Evolutionary conservation across 2,797 vertebrate genomes (phyloP).

Genomic region (Clarias fuscus): DNA sequence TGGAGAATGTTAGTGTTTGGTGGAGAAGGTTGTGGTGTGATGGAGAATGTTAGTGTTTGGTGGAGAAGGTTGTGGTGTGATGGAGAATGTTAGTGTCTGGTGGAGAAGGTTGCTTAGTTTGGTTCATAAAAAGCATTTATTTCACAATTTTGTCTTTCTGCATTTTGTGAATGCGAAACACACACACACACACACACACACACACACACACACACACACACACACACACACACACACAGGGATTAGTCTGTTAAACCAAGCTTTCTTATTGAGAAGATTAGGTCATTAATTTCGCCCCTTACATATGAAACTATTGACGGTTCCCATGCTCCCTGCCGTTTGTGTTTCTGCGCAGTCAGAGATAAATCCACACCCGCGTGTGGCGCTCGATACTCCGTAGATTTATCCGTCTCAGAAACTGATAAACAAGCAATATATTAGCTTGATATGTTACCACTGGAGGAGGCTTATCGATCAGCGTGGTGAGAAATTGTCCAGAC

Average conservation of each 20-base stretch:
- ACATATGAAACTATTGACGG: constrained; percentile 80
- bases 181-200: constrained; percentile 3
- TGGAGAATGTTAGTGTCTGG: too few species aligned
- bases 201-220: not conserved
- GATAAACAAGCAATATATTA: constrained; percentile 72
- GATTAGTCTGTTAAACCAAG: constrained; percentile 69
- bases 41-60: too few species aligned
- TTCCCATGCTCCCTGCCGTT: constrained; percentile 69
- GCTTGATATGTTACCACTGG: constrained; percentile 68
- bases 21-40: not conserved
- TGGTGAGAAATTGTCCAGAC: constrained; percentile 18
- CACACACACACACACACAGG: constrained; percentile 38
- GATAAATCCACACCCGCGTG: constrained; percentile 67
- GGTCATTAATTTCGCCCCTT: constrained; percentile 78
- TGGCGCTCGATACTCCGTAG: constrained; percentile 67
- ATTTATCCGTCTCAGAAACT: constrained; percentile 68
- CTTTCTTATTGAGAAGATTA: constrained; percentile 76
- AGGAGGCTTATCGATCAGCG: constrained; percentile 62
- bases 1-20: not conserved
- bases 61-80: too few species aligned
- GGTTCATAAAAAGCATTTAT: not conserved
- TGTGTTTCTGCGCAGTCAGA: constrained; percentile 43
- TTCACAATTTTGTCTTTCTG: not conserved
- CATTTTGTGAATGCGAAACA: not conserved
- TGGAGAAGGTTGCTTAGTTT: too few species aligned